phyloP scores from a whole-genome alignment of 2,797 vertebrate genomes.

The Perodicticus potto region DNA sequence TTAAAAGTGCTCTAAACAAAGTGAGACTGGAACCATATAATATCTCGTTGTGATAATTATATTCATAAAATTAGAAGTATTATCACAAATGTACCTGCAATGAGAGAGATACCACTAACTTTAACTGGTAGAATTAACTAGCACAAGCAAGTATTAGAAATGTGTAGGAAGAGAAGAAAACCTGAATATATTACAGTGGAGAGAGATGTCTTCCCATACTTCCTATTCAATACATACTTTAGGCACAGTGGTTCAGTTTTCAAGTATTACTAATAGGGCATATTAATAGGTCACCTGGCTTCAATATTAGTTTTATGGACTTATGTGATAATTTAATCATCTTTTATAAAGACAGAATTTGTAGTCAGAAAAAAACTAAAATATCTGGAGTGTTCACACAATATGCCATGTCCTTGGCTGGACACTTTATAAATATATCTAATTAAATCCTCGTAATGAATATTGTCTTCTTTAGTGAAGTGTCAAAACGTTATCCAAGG shows the following conservation, averaged over 20 bases:
- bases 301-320: background rate
- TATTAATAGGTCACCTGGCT: background rate
- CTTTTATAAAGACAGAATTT: background rate
- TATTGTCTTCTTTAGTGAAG: background rate
- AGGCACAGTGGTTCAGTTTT: background rate
- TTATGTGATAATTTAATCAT: background rate
- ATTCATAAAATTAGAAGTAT: background rate
- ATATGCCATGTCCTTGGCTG: background rate
- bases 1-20: background rate
- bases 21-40: background rate
- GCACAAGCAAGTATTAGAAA: conserved; percentile 6
- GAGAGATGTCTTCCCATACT: background rate
- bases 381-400: background rate
- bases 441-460: background rate
- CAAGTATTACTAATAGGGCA: background rate
- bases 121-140: background rate
- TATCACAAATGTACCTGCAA: background rate
- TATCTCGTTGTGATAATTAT: fast-evolving
- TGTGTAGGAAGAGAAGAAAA: background rate
- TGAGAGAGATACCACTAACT: background rate
- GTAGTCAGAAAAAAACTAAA: background rate
- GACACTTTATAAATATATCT: background rate
- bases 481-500: background rate
- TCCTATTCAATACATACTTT: background rate
- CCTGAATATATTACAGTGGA: background rate